These are phyloP conservation scores for Clarias platycephalus DNA, from an alignment of 2,797 vertebrate genomes.

Conservation along the genomic window DNA sequence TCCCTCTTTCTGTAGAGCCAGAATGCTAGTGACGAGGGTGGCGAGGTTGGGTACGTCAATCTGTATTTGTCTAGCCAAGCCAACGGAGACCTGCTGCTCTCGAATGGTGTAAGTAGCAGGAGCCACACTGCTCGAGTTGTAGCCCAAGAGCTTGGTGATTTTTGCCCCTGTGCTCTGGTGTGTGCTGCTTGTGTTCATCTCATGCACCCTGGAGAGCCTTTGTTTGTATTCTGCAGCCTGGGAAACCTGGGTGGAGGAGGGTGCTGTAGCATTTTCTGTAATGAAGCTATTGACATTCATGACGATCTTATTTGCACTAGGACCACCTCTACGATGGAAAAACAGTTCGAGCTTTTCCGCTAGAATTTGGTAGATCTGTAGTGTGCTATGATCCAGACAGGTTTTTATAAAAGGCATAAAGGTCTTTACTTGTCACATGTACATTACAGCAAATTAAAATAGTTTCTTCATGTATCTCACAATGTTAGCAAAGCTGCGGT, in stretches of 20 bases:
- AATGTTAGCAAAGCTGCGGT: not conserved
- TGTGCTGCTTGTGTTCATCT: not conserved
- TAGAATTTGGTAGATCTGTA: not conserved
- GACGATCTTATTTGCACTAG: not conserved
- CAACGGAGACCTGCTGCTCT: constrained; percentile 73
- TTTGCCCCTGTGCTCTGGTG: not conserved
- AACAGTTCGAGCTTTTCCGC: not conserved
- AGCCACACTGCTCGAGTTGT: constrained; percentile 22
- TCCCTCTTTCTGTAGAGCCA: constrained; percentile 81
- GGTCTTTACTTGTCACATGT: not conserved
- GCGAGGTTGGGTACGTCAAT: constrained; percentile 84
- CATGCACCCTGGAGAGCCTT: constrained; percentile 11
- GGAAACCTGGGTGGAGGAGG: not conserved
- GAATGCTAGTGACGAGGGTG: constrained; percentile 72
- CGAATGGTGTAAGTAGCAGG: constrained; percentile 82
- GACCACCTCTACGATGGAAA: not conserved
- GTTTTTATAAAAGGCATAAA: not conserved
- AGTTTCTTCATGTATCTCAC: not conserved
- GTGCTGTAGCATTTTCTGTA: not conserved
- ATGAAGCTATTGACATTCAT: constrained; percentile 9
- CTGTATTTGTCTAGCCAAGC: constrained; percentile 81
- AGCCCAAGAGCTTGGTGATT: not conserved
- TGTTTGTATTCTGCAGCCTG: constrained; percentile 27
- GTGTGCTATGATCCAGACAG: no score
- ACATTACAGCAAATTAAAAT: not conserved